Evolutionary conservation across 2,113 vertebrate genomes (phyloP).

Genomic region (Coreoperca whiteheadi): DNA sequence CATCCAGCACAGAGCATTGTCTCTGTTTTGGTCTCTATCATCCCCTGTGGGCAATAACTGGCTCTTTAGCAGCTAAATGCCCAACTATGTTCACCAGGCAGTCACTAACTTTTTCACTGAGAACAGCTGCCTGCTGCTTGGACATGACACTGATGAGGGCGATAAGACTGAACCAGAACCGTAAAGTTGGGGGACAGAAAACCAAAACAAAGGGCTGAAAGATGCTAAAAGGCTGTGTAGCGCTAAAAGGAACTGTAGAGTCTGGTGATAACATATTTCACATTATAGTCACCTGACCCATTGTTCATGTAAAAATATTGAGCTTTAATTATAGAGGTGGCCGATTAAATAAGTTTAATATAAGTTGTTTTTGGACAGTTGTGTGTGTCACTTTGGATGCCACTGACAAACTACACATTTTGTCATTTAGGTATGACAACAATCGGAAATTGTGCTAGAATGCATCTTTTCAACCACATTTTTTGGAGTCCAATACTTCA

Average conservation of each 20-base stretch:
- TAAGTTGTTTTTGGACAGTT: neutral
- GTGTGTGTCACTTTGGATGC: neutral
- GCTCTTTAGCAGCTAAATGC: no score
- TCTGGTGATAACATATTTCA: neutral
- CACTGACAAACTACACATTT: neutral
- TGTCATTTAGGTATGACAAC: neutral
- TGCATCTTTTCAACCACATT: slow-evolving; percentile 19
- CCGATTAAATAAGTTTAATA: neutral
- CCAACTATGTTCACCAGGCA: neutral
- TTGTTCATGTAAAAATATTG: neutral
- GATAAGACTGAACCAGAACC: neutral
- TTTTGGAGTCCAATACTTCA: slow-evolving; percentile 40
- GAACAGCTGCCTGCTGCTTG: neutral
- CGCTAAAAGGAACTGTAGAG: neutral
- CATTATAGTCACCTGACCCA: neutral
- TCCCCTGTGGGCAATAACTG: no score
- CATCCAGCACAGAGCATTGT: no score
- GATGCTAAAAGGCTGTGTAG: neutral
- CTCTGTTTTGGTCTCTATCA: no score
- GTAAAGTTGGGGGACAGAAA: neutral
- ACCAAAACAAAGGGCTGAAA: neutral
- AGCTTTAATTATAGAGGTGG: neutral
- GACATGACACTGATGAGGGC: neutral
- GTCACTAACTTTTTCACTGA: neutral
- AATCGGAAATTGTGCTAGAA: neutral